Evolutionary conservation across 2,888 invertebrate genomes (phyloP).

Genomic region (Caenorhabditis zanzibari): DNA sequence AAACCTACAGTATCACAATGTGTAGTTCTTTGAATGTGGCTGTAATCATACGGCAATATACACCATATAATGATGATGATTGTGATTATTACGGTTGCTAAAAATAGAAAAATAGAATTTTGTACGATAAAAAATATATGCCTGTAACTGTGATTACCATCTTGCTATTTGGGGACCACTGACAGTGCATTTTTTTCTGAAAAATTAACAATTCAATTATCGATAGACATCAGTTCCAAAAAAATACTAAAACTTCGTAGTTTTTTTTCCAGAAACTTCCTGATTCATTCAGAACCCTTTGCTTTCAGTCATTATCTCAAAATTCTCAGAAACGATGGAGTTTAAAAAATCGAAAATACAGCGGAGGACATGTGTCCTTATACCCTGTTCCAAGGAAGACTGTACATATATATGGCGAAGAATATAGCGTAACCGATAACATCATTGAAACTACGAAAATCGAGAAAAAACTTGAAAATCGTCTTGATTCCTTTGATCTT

Average conservation of each 20-base stretch:
- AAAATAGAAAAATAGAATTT: neutral
- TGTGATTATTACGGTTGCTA: neutral
- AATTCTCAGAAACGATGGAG: too few species aligned
- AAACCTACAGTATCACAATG: constrained; percentile 26
- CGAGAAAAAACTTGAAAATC: too few species aligned
- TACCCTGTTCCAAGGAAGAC: too few species aligned
- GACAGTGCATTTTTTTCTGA: neutral
- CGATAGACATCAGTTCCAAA: too few species aligned
- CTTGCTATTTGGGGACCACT: neutral
- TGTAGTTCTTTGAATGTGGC: neutral
- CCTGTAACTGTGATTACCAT: neutral
- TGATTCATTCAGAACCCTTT: neutral
- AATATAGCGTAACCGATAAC: too few species aligned
- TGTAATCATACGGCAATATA: constrained; percentile 26
- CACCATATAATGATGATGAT: neutral
- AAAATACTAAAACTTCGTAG: neutral
- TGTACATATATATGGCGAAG: too few species aligned
- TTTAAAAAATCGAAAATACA: too few species aligned
- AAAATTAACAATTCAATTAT: too few species aligned
- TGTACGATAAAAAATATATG: neutral
- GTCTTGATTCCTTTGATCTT: too few species aligned
- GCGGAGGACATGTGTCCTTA: too few species aligned
- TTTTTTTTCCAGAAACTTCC: neutral
- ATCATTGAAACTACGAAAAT: too few species aligned
- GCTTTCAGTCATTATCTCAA: too few species aligned